Conservation (phyloP, 1,140 invertebrate genomes). For the Drosophila subpulchrella region DNA sequence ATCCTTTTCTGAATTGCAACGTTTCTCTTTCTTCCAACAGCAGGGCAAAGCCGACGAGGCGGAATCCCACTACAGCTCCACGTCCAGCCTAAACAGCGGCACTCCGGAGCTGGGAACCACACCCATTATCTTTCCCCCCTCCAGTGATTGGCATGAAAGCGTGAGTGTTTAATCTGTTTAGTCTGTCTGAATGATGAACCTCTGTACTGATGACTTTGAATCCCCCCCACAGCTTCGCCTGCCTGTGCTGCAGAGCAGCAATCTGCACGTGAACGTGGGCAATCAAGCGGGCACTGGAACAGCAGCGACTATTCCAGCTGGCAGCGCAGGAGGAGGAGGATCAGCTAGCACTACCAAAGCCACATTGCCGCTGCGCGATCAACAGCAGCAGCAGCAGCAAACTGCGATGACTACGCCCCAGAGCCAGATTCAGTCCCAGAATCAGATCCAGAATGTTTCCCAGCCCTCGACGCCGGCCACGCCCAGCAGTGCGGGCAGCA, state of each 20-base stretch:
- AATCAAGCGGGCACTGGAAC: slow-evolving; percentile 20
- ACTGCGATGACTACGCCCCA: slow-evolving; percentile 15
- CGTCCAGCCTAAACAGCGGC: slow-evolving; percentile 84
- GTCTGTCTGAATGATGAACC: neutral
- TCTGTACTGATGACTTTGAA: neutral
- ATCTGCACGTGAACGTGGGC: slow-evolving; percentile 62
- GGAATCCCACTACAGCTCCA: slow-evolving; percentile 84
- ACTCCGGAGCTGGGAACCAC: slow-evolving; percentile 71
- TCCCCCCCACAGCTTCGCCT: slow-evolving; percentile 47
- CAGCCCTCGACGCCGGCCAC: slow-evolving; percentile 74
- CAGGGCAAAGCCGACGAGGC: slow-evolving; percentile 75
- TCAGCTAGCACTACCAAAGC: slow-evolving; percentile 71
- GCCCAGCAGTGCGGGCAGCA: slow-evolving; percentile 56
- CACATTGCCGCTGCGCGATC: slow-evolving; percentile 49
- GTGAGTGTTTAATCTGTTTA: slow-evolving; percentile 36
- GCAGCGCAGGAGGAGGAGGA: slow-evolving; percentile 21
- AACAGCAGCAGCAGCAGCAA: slow-evolving; percentile 53
- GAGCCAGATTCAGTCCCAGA: slow-evolving; percentile 14
- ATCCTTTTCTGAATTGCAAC: neutral
- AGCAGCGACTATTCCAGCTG: slow-evolving; percentile 1
- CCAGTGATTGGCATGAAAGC: slow-evolving; percentile 77
- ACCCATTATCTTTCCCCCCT: slow-evolving; percentile 65
- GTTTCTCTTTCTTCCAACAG: slow-evolving; percentile 1
- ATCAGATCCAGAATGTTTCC: slow-evolving; percentile 26
- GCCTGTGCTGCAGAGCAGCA: slow-evolving; percentile 70